A percentile compares a stretch with the other conserved stretches of the same genome.
phyloP scores from a whole-genome alignment of 2,113 vertebrate species.

The Eulemur rufifrons region DNA sequence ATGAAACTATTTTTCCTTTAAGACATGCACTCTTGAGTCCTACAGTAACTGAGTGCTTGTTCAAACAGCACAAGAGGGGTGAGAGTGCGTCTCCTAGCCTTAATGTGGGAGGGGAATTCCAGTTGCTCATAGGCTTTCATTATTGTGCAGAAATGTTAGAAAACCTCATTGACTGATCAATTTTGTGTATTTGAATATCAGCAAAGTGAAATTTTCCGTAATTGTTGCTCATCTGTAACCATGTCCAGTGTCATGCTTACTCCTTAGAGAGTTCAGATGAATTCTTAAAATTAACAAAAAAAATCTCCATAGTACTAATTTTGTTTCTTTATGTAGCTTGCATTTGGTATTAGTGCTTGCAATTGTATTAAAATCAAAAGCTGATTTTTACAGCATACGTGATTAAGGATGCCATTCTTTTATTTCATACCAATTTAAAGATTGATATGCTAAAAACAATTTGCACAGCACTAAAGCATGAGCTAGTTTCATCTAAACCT shows the following conservation, averaged over 20 bases:
- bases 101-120: slow-evolving; percentile 86
- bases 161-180: slow-evolving; percentile 84
- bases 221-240: slow-evolving; percentile 83
- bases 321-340: slow-evolving; percentile 86
- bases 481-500: slow-evolving; percentile 92
- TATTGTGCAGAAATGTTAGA: slow-evolving; percentile 85
- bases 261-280: slow-evolving; percentile 81
- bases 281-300: slow-evolving; percentile 79
- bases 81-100: slow-evolving; percentile 88
- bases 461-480: slow-evolving; percentile 98
- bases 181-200: slow-evolving; percentile 85
- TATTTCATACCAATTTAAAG: slow-evolving; percentile 86
- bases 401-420: slow-evolving; percentile 83
- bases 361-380: slow-evolving; percentile 86
- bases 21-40: slow-evolving; percentile 78
- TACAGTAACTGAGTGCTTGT: slow-evolving; percentile 78
- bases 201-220: slow-evolving; percentile 85
- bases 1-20: slow-evolving; percentile 76
- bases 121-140: slow-evolving; percentile 84
- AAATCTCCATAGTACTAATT: slow-evolving; percentile 82
- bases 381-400: slow-evolving; percentile 82
- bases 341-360: slow-evolving; percentile 89
- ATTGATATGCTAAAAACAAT: slow-evolving; percentile 89
- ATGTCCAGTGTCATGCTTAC: slow-evolving; percentile 86
- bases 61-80: slow-evolving; percentile 85